Base-by-base conservation (phyloP, 1,140 invertebrate genomes). In the Anastatus disparis region DNA sequence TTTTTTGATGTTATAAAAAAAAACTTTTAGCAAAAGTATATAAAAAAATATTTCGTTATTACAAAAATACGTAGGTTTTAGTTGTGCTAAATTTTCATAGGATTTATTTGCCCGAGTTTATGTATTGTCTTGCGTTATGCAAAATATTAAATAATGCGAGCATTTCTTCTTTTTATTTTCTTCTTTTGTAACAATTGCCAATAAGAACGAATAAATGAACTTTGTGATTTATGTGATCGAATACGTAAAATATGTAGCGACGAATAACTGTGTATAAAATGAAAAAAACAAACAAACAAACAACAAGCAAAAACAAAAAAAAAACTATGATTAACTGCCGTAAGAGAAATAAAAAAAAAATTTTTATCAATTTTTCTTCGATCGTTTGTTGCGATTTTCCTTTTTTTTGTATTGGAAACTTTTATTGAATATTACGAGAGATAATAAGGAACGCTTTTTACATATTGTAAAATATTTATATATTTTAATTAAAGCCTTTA, bases 181-280 rank as follows among this genome's bases (percentile, higher is more conserved):
- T 63, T 48, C 58, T 27, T 46, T 46, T 24, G 38, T 66, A 35
- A 31, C 53, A 46, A 67, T n/a, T 46, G n/a, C 9, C 24, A 35
- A 29, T 65, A 40, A 3, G 46, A 65, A 48, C 8, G 27, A 44
- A 55, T 67, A 67, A 35, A 59, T 12, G 31, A 46, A 58, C 13
- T 58, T 67, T 59, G 65, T 62, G 53, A 69, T 61, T 69, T 69
- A 27, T 62, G 46, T 69, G 35, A 69, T 69, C 13, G 55, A 62
- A 52, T 62, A 69, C 15, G 46, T 61, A 59, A 66, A 50, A 50
- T 44, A 50, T 29, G 26, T 58, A 59, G 15, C 22, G 44, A 68
- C 29, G 27, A 50, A 48, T 59, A 68, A 56, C 15, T 56, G 52
- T 66, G 52, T 56, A 66, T n/a, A 56, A 66, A 62, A 46, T 22